These are phyloP conservation scores for Spodoptera littoralis DNA, from an alignment of 2,888 invertebrate genomes.

Conservation along the genomic window DNA sequence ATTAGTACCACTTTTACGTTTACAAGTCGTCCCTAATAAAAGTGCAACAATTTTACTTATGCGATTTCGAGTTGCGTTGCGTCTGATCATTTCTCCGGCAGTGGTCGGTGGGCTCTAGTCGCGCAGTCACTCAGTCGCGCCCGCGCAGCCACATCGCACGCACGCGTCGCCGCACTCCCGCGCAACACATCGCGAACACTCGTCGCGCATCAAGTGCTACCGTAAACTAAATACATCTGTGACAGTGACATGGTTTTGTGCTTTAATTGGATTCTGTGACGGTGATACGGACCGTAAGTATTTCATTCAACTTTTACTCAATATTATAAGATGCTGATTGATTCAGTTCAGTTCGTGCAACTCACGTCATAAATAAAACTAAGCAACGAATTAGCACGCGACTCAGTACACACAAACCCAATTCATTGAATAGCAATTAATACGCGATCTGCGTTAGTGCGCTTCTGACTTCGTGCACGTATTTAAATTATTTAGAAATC, in stretches of 20 bases:
- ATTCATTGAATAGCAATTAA: constrained; percentile 78
- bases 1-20: constrained; percentile 67
- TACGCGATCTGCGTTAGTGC: constrained; percentile 70
- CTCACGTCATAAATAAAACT: constrained; percentile 57
- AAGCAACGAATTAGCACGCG: constrained; percentile 67
- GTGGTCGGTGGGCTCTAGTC: constrained; percentile 16
- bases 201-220: constrained; percentile 68
- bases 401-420: constrained; percentile 74
- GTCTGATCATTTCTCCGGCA: constrained; percentile 69
- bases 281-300: constrained; percentile 81
- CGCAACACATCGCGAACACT: constrained; percentile 61
- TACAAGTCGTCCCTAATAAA: constrained; percentile 62
- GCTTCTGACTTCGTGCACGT: constrained; percentile 81
- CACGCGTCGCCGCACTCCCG: constrained; percentile 56
- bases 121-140: constrained; percentile 58
- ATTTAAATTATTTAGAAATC: constrained; percentile 89
- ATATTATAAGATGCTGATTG: constrained; percentile 45
- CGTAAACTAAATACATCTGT: constrained; percentile 74
- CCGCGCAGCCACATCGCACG: constrained; percentile 59
- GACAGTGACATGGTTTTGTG: constrained; percentile 87
- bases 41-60: constrained; percentile 67
- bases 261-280: constrained; percentile 81
- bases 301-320: constrained; percentile 53
- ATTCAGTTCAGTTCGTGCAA: constrained; percentile 51
- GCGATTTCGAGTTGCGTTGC: constrained; percentile 67